Base-by-base conservation (phyloP, 1,140 invertebrate genomes). In the Teleogryllus occipitalis region DNA sequence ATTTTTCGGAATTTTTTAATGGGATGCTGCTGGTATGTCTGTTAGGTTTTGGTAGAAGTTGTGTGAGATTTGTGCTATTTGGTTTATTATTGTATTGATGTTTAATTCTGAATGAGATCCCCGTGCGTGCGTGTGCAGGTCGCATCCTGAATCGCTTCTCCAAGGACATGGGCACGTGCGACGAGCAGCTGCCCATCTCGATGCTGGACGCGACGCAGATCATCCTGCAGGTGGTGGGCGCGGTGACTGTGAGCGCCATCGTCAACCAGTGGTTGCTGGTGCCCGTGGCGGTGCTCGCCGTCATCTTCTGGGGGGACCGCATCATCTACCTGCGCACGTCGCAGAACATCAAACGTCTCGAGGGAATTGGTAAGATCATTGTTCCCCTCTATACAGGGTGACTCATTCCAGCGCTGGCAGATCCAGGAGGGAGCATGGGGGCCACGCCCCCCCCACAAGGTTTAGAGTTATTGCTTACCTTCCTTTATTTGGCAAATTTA, bases 341-440 rank as follows among this genome's bases (percentile, higher is more conserved):
- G 27, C 88, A 95, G 80, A 94, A 93, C 87, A 88, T 97, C n/a
- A 97, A 97, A 87, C 90, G 96, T 80, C 88, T 97, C 78, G 96
- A 98, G 89, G 94, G 93, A 84, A 91, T 93, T 84, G 93, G 95
- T 96, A 90, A 93, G 91, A 90, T 72, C 7, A 65, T 7, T 2
- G 2, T 65, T 65, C 18, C 54, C 2, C 7, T 65, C 10, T 65
- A 65, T 14, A 8, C 49, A 54, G 15, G 49, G 49, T 54, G 8
- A n/a, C n/a, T n/a, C n/a, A n/a, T n/a, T n/a, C n/a, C n/a, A n/a
- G n/a, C n/a, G n/a, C n/a, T n/a, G n/a, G n/a, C 49, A 15, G 15
- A 54, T 54, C 15, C 8, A 15, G 49, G 8, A 15, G 49, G 49
- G 15, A 54, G 49, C 49, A 54, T 8, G 49, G 49, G 49, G 15